Evolutionary conservation across 2,797 vertebrate species (phyloP).

Genomic region (Labroides dimidiatus): DNA sequence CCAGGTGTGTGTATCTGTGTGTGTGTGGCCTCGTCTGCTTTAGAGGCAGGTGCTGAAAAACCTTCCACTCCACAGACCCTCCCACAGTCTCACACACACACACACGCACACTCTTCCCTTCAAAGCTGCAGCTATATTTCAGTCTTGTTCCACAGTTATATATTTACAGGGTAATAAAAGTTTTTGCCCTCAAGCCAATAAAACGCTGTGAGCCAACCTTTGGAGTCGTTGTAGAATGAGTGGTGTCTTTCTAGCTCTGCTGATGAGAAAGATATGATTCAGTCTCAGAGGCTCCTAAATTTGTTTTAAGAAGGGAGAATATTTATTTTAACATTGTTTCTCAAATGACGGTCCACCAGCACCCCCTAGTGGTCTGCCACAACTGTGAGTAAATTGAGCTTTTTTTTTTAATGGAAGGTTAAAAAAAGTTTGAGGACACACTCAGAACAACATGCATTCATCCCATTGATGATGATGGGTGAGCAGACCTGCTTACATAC

Average conservation of each 20-base stretch:
- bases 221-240: slow-evolving; percentile 48
- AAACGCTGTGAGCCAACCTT: slow-evolving; percentile 62
- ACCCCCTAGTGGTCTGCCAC: too few species aligned
- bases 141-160: slow-evolving; percentile 42
- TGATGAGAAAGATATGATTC: not conserved
- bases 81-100: slow-evolving; percentile 22
- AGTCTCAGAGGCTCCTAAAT: slow-evolving; percentile 20
- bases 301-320: too few species aligned
- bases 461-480: too few species aligned
- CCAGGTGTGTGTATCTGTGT: slow-evolving; percentile 49
- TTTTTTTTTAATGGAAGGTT: too few species aligned
- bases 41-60: slow-evolving; percentile 27
- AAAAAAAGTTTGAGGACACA: too few species aligned
- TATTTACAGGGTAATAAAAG: slow-evolving; percentile 65
- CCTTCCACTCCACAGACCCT: slow-evolving; percentile 40
- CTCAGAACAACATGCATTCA: too few species aligned
- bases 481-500: too few species aligned
- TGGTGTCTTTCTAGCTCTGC: not conserved
- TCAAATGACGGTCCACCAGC: too few species aligned
- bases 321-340: too few species aligned
- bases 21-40: slow-evolving; percentile 32
- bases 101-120: slow-evolving; percentile 8
- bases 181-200: slow-evolving; percentile 52
- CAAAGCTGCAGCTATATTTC: slow-evolving; percentile 32
- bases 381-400: not conserved